Conservation (phyloP, 2,113 vertebrate genomes). For the Dipodomys ordii region DNA sequence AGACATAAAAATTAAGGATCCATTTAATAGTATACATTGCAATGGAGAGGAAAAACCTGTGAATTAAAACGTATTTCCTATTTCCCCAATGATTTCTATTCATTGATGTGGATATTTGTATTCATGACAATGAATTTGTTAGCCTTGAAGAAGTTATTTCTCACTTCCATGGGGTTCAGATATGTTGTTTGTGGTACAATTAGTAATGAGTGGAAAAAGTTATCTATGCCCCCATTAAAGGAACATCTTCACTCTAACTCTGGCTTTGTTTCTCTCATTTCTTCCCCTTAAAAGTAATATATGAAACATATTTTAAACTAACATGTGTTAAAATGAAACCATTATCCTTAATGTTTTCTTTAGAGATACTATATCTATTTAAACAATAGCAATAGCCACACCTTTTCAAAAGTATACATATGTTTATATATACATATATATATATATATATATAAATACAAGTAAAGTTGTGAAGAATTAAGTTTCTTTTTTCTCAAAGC, state of each 20-base stretch:
- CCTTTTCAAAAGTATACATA: not conserved
- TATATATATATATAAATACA: not conserved
- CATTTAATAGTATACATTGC: conserved; percentile 69
- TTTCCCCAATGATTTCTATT: conserved; percentile 63
- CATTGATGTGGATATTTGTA: conserved; percentile 36
- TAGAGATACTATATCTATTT: not conserved
- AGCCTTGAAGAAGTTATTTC: conserved; percentile 48
- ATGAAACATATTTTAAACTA: not conserved
- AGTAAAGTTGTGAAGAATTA: not conserved
- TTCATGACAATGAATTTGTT: conserved; percentile 66
- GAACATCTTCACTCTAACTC: not conserved
- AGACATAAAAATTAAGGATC: conserved; percentile 85
- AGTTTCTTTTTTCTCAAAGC: not conserved
- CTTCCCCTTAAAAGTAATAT: not conserved
- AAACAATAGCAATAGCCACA: not conserved
- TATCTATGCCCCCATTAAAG: not conserved
- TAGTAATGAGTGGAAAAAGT: not conserved
- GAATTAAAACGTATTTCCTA: conserved; percentile 82
- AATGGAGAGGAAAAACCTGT: conserved; percentile 53
- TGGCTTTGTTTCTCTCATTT: not conserved
- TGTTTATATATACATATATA: no score
- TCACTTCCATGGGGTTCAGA: conserved; percentile 38
- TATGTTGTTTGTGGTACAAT: not conserved
- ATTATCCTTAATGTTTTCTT: not conserved
- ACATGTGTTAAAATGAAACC: not conserved